Evolutionary conservation across 2,113 vertebrate species (phyloP), one percentile per base, ranked within the genome.

Genomic region (Benitochromis conjunctus): DNA sequence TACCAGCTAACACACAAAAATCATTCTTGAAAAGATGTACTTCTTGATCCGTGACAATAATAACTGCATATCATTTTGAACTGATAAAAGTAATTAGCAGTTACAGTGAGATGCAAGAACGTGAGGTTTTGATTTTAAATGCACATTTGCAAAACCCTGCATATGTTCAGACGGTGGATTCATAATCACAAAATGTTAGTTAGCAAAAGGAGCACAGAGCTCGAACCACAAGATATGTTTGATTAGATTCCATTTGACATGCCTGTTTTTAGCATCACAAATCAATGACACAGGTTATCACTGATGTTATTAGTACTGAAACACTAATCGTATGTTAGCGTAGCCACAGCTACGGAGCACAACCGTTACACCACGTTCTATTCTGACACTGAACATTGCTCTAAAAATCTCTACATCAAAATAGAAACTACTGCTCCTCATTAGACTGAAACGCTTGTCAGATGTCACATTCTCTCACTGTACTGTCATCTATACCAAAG

Each of bases 1-100:
- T 97, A 29, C 97, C 98, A 4, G 98, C 98, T 99, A 3, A 13
- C 62, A 86, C 21, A 55, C 60, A 93, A 4, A 82, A 2, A 79
- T 14, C 0, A 29, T 7, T 7, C 1, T 79, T 43, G 5, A 6
- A 53, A 58, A 76, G 2, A 2, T 9, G 14, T 53, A 11, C 46
- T 12, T 21, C 48, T n/a, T 12, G 6, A 43, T n/a, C 7, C 71
- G n/a, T n/a, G n/a, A n/a, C n/a, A n/a, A n/a, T n/a, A n/a, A n/a
- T n/a, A n/a, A n/a, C n/a, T n/a, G 24, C 31, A 38, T 19, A 12
- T 64, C 12, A 31, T 64, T 71, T 71, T 26, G 38, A 46, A 10
- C 1, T 8, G 26, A 69, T 46, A 21, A 69, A 0, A 43, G 13
- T 18, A 71, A 46, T 21, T 69, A 43, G 26, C 12, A 9, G 21